Percentiles rank a stretch among this genome's conserved stretches.
Conservation (phyloP, 2,888 invertebrate genomes). For the Heteromyza rotundicornis region DNA sequence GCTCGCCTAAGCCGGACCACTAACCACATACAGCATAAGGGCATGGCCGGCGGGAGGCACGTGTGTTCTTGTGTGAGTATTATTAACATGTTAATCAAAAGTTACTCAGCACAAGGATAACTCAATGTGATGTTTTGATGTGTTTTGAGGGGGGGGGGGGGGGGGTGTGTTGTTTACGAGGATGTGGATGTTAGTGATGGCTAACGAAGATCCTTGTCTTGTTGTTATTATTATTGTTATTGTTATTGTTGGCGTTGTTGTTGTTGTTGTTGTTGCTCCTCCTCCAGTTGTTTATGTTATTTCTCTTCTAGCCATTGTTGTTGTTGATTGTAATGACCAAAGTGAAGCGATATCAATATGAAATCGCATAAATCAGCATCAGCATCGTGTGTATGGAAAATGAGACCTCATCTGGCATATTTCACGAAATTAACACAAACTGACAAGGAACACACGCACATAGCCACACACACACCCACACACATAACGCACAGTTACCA, state of each 20-base stretch:
- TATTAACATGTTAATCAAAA: constrained; percentile 48
- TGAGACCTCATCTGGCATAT: background rate
- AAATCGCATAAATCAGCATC: constrained; percentile 13
- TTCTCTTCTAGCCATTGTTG: no score
- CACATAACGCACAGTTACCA: no score
- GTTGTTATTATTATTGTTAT: constrained; percentile 32
- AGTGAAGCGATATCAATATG: constrained; percentile 8
- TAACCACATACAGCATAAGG: no score
- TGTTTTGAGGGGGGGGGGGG: no score
- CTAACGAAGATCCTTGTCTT: no score
- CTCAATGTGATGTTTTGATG: constrained; percentile 36
- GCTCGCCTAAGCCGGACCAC: no score
- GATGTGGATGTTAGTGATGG: no score
- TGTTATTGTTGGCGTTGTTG: no score
- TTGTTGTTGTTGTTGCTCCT: constrained; percentile 19
- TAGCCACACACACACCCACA: no score
- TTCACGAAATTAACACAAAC: background rate
- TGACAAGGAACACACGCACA: background rate
- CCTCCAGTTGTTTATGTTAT: no score
- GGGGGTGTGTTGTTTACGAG: no score
- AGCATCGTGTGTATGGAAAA: background rate
- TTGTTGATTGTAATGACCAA: constrained; percentile 12
- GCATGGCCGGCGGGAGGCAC: no score
- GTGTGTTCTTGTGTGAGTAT: constrained; percentile 23
- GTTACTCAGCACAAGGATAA: constrained; percentile 45